Base-by-base conservation (phyloP, 2,113 vertebrate species). In the Gulo gulo region DNA sequence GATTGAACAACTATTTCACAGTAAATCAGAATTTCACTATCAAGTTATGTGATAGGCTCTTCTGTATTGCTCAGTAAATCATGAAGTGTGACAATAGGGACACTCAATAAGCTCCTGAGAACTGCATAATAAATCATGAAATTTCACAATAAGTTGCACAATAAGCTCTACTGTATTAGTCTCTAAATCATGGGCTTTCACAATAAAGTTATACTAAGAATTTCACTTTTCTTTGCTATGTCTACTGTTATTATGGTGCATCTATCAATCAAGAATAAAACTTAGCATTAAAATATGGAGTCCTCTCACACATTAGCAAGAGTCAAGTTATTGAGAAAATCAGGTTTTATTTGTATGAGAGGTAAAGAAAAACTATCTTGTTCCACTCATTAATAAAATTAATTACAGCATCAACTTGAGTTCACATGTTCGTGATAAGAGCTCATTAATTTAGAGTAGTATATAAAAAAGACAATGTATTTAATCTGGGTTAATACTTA, bases 1-100 rank as follows among this genome's bases (percentile, higher is more conserved):
- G 63, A 85, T 91, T 87, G 26, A 97, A 61, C 34, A 98, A 95
- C 57, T 47, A 96, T 88, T 97, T 97, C 86, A 89, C 42, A 97
- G 84, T 91, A 97, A 94, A 97, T 74, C 73, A 97, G 76, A 83
- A 94, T 88, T 69, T 88, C 36, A 4, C 86, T 92, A 67, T 94
- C 82, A 95, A 88, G 69, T 73, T 97, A 85, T 85, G 18, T 85
- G 80, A 97, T 92, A 97, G 94, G 91, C 79, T 90, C 13, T 67
- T 93, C 74, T 90, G 61, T 81, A 92, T 92, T 94, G 86, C 97
- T 96, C 90, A 95, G 80, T 98, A 96, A 98, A 97, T 97, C 96
- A 97, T 88, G 31, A 96, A 29, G n/a, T 83, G 29, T 92, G 63
- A 93, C 80, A 98, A 96, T 59, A 76, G 36, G 61, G 76, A 95